These are phyloP conservation scores for Xanthia icteritia DNA, from an alignment of 2,888 invertebrate genomes.

Conservation along the genomic window DNA sequence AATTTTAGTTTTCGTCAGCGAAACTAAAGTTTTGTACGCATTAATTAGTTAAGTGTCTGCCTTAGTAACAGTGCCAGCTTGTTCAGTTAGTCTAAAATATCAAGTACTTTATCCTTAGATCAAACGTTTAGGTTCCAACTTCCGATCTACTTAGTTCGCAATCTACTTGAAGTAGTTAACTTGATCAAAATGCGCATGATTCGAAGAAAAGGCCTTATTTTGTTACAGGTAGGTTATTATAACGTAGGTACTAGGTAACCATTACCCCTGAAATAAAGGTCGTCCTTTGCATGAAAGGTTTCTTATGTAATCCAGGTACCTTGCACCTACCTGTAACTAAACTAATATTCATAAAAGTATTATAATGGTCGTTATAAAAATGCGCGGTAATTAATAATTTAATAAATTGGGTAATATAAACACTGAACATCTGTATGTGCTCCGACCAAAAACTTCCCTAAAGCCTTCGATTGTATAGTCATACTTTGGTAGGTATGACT, in stretches of 20 bases:
- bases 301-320: background rate
- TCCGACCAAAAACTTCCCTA: background rate
- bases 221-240: background rate
- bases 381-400: background rate
- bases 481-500: background rate
- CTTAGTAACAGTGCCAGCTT: background rate
- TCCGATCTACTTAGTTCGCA: conserved; percentile 32
- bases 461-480: background rate
- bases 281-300: background rate
- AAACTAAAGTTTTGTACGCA: conserved; percentile 6
- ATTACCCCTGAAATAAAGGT: background rate
- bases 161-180: background rate
- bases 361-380: background rate
- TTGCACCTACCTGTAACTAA: background rate
- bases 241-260: too few relatives aligned
- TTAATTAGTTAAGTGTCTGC: background rate
- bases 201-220: background rate
- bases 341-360: background rate
- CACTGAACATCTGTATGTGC: too few relatives aligned
- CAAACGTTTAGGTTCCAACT: conserved; percentile 18
- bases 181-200: background rate
- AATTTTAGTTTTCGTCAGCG: background rate
- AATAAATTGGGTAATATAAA: background rate
- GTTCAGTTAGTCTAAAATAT: conserved; percentile 25
- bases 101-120: conserved; percentile 1